Evolutionary conservation across 2,888 invertebrate genomes (phyloP).

Genomic region (Phengaris alcon): DNA sequence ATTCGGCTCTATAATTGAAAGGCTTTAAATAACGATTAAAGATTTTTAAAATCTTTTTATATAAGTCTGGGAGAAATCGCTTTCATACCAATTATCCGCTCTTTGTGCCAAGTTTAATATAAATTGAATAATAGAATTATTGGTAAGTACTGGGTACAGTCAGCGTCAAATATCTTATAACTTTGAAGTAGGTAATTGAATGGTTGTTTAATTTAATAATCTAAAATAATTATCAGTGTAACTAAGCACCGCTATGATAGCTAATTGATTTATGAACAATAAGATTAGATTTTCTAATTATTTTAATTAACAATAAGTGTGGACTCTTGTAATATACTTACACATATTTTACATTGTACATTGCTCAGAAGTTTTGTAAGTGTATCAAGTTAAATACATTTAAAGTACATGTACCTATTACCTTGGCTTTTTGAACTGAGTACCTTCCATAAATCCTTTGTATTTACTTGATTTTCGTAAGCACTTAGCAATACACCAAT

Average conservation of each 20-base stretch:
- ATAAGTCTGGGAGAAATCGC: conserved; percentile 2
- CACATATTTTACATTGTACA: no score
- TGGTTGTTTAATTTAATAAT: neutral
- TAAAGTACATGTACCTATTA: neutral
- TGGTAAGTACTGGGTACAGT: conserved; percentile 5
- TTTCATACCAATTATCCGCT: conserved; percentile 10
- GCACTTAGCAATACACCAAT: neutral
- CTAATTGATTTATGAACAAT: no score
- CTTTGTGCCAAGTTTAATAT: conserved; percentile 14
- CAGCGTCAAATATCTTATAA: neutral
- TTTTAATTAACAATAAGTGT: no score
- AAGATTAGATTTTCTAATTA: no score
- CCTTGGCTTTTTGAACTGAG: neutral
- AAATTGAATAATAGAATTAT: conserved; percentile 22
- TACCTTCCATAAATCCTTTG: neutral
- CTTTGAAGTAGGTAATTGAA: neutral
- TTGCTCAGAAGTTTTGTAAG: no score
- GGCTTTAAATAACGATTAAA: neutral
- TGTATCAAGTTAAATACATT: no score
- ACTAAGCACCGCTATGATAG: neutral
- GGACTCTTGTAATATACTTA: no score
- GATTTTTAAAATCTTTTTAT: conserved; percentile 7
- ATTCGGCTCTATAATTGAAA: neutral
- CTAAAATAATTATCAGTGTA: neutral
- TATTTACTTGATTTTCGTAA: neutral